phyloP scores from a whole-genome alignment of 1,140 invertebrate genomes.

The Amphibalanus amphitrite region DNA sequence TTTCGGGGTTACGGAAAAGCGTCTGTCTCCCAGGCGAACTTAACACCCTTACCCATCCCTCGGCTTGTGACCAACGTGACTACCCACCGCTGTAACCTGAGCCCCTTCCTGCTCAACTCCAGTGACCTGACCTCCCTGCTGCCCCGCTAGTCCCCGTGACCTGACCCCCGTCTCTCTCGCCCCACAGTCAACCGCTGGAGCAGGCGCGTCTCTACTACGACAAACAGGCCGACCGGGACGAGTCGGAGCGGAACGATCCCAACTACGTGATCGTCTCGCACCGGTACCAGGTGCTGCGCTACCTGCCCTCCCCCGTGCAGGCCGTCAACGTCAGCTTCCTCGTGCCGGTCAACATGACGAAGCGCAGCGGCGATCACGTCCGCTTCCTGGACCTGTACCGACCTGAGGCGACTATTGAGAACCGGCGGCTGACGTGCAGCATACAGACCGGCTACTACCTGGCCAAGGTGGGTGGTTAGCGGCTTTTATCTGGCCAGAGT shows the following conservation, averaged over 20 bases:
- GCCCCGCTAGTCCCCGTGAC: too few relatives aligned
- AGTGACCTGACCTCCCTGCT: too few relatives aligned
- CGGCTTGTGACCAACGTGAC: too few relatives aligned
- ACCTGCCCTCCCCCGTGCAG: background rate
- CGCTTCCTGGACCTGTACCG: slow-evolving; percentile 1
- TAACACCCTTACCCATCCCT: too few relatives aligned
- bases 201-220: background rate
- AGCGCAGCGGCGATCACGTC: background rate
- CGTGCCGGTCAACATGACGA: slow-evolving; percentile 2
- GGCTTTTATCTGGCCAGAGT: background rate
- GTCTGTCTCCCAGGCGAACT: too few relatives aligned
- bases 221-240: background rate
- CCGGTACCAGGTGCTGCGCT: slow-evolving; percentile 1
- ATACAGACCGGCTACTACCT: background rate
- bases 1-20: too few relatives aligned
- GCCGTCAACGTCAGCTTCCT: slow-evolving; percentile 4
- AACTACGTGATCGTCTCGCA: background rate
- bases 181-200: background rate
- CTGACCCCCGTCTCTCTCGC: too few relatives aligned
- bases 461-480: background rate
- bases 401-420: background rate
- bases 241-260: background rate
- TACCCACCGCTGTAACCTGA: too few relatives aligned
- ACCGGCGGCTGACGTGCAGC: background rate
- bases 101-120: too few relatives aligned